Base-by-base conservation (phyloP, 2,113 vertebrate species). In the Strix aluco region DNA sequence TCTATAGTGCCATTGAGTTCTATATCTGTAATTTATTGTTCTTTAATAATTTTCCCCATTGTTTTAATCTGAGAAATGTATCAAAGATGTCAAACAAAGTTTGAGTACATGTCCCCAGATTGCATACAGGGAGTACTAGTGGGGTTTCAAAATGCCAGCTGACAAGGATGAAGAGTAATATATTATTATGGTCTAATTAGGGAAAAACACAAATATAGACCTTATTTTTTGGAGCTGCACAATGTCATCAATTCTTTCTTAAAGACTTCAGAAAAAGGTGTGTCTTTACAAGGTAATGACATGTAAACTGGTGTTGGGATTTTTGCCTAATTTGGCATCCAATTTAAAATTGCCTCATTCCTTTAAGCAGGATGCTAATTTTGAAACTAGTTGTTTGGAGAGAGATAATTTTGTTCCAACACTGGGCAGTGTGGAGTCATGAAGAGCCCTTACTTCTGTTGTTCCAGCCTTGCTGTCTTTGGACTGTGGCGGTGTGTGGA, bases 31-130 rank as follows among this genome's bases (percentile, higher is more conserved):
- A 71, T 93, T 96, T 71, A 96, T 73, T 65, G 29, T 40, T 75
- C 46, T 44, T 96, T 29, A 96, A 93, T 75, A 81, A 94, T 92
- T 89, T 74, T 13, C 58, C 26, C 15, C 0, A 3, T n/a, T 57
- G 44, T 82, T 89, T 59, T n/a, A 92, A 90, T 67, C 29, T 54
- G 46, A 85, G 26, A 34, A 79, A 51, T 15, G 9, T 81, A 71
- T 82, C 34, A 92, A 89, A 84, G 90, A 51, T 30, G 22, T 93
- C 95, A 84, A 95, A 65, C 15, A 63, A 85, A 91, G 17, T 62
- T 79, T 96, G 18, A 0, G 0, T 72, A 62, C 38, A 3, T 55
- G 46, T 5, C 49, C 47, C 69, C 59, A 70, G 62, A 85, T 49
- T 81, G 25, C 40, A 71, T 54, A 66, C 26, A 75, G 36, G 61